These are phyloP conservation scores for Melanaphis sacchari DNA, from an alignment of 1,140 invertebrate species.

Conservation along the genomic window DNA sequence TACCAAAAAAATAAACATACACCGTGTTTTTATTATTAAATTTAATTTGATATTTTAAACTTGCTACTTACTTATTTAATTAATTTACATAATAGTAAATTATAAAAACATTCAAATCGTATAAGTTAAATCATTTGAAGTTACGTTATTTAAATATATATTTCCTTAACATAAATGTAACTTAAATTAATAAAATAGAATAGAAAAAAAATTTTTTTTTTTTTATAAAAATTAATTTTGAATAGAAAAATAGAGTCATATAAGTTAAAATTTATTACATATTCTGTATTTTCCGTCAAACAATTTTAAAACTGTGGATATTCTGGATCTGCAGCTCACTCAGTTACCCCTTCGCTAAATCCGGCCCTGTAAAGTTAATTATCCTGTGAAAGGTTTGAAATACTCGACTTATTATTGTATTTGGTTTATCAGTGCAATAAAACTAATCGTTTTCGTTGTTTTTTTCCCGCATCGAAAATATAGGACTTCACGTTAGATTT, in stretches of 20 bases:
- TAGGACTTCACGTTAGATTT: slow-evolving; percentile 98
- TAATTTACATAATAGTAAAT: background rate
- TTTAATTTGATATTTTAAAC: background rate
- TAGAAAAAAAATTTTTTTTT: no score
- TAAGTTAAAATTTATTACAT: background rate
- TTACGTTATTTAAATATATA: background rate
- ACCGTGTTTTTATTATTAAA: background rate
- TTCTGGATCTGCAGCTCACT: background rate
- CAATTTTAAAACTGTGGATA: background rate
- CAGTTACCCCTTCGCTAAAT: background rate
- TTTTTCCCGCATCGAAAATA: background rate
- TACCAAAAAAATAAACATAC: background rate
- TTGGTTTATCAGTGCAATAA: background rate
- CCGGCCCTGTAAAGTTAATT: background rate
- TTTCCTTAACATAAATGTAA: no score
- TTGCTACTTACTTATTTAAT: background rate
- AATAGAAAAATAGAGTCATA: background rate
- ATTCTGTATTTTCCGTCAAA: background rate
- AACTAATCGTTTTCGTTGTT: background rate
- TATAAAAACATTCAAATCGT: background rate
- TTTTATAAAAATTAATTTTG: no score
- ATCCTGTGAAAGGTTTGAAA: background rate
- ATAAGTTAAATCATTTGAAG: no score
- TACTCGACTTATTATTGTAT: background rate
- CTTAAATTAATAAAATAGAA: no score